Conservation (phyloP, 1,140 invertebrate species). For the Caerostris extrusa region DNA sequence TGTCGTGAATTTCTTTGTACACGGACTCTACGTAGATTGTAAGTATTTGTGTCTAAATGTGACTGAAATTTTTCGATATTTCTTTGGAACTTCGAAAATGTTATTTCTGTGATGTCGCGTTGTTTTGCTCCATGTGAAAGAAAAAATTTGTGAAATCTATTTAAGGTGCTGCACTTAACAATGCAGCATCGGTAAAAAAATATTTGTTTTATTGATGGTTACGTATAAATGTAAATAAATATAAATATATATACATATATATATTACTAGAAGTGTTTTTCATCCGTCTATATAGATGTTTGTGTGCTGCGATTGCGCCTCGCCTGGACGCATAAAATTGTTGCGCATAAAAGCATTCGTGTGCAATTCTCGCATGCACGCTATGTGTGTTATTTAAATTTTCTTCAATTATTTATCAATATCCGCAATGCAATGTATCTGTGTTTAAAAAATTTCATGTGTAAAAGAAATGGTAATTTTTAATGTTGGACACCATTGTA, state of each 20-base stretch:
- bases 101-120: slow-evolving; percentile 67
- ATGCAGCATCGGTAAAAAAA: slow-evolving; percentile 10
- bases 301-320: slow-evolving; percentile 45
- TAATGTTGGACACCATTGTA: neutral
- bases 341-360: slow-evolving; percentile 36
- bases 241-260: slow-evolving; percentile 67
- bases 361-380: neutral
- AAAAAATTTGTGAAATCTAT: slow-evolving; percentile 43
- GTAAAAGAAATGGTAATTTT: neutral
- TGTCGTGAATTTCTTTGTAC: slow-evolving; percentile 64
- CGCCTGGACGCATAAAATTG: slow-evolving; percentile 15
- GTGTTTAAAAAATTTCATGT: neutral
- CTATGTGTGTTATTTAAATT: slow-evolving; percentile 4
- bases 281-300: slow-evolving; percentile 72
- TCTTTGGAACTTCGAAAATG: slow-evolving; percentile 67
- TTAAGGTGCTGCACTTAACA: slow-evolving; percentile 26
- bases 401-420: slow-evolving; percentile 3
- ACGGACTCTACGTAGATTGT: slow-evolving; percentile 49
- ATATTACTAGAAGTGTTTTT: slow-evolving; percentile 70
- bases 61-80: slow-evolving; percentile 59
- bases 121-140: slow-evolving; percentile 55
- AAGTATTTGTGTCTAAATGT: slow-evolving; percentile 72
- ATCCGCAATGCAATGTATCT: neutral
- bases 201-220: slow-evolving; percentile 66
- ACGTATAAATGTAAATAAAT: slow-evolving; percentile 68